Conservation (phyloP, 2,113 vertebrate species). For the Dicerorhinus sumatrensis region DNA sequence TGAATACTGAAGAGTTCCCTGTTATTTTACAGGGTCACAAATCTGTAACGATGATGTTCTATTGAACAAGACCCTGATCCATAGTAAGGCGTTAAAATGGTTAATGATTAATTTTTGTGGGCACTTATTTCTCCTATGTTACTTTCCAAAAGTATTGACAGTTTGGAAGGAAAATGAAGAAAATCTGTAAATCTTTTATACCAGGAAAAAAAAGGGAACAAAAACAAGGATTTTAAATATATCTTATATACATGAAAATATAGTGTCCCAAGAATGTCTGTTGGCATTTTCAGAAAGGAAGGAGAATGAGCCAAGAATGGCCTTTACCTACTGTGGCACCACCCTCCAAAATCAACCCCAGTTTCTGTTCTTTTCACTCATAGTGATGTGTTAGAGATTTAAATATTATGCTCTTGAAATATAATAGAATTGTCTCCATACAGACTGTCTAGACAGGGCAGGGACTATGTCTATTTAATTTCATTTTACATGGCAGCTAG, state of each 20-base stretch:
- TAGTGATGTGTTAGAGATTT: conserved; percentile 65
- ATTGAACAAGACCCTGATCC: not conserved
- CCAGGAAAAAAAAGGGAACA: not conserved
- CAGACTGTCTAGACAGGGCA: conserved; percentile 81
- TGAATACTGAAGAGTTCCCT: not conserved
- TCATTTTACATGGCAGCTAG: conserved; percentile 71
- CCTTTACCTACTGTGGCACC: not conserved
- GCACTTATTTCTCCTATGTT: not conserved
- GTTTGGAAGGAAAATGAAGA: not conserved
- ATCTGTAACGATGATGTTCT: not conserved
- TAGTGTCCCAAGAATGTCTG: not conserved
- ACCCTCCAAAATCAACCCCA: not conserved
- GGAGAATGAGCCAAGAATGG: not conserved
- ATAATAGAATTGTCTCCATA: conserved; percentile 76
- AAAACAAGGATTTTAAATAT: not conserved
- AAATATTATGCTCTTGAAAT: conserved; percentile 75
- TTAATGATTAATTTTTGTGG: conserved; percentile 19
- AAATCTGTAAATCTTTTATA: conserved; percentile 40
- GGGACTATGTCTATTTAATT: conserved; percentile 77
- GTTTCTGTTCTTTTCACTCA: conserved; percentile 61
- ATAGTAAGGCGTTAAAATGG: not conserved
- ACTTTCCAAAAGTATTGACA: conserved; percentile 22
- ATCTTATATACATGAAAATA: not conserved
- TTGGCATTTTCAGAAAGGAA: conserved; percentile 22
- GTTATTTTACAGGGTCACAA: not conserved